Conservation (phyloP, 2,797 vertebrate species). For the Tadarida brasiliensis region DNA sequence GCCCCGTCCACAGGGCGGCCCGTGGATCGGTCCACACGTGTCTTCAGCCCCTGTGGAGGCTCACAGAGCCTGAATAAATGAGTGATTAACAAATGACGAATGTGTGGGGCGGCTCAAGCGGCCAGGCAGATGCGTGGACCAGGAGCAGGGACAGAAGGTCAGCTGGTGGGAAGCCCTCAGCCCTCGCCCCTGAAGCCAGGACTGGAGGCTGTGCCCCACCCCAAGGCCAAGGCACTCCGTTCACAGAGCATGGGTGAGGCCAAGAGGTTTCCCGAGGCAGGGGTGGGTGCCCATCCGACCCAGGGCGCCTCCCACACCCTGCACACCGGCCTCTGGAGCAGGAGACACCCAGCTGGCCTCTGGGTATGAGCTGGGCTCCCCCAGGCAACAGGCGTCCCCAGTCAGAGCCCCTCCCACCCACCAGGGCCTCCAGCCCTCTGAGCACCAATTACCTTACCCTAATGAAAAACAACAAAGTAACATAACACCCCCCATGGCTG, state of each 20-base stretch:
- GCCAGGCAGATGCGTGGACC: background rate
- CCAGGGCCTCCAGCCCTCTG: background rate
- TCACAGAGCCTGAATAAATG: background rate
- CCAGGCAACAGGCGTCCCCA: constrained; percentile 33
- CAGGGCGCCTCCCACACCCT: background rate
- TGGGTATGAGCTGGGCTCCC: background rate
- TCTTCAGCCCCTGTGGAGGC: background rate
- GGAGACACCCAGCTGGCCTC: background rate
- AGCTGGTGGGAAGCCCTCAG: accelerated
- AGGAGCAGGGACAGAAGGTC: accelerated
- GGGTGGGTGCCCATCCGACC: accelerated
- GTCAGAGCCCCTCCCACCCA: background rate
- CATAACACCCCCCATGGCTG: accelerated
- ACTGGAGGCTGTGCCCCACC: accelerated
- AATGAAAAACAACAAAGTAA: constrained; percentile 72
- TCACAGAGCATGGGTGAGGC: accelerated
- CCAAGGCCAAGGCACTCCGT: no score
- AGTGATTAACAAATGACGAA: accelerated
- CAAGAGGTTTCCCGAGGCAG: background rate
- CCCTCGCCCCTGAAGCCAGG: accelerated
- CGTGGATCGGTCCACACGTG: no score
- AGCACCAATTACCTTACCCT: constrained; percentile 55
- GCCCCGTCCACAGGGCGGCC: background rate
- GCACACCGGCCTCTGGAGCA: background rate
- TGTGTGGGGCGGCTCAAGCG: accelerated